phyloP scores from a whole-genome alignment of 92 coral and sea anemone genomes.

The Actinostola sp. region DNA sequence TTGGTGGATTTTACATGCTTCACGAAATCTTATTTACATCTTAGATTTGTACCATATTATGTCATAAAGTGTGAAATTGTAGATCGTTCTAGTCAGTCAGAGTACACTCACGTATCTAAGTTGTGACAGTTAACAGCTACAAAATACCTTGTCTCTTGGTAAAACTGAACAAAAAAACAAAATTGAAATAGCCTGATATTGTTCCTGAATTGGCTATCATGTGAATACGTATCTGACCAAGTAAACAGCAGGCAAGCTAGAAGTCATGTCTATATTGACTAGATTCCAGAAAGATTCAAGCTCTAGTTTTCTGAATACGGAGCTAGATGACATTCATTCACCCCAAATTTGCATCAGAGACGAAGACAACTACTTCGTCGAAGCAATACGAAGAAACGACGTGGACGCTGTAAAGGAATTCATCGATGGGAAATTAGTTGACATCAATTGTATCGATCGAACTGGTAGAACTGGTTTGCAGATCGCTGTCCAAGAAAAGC shows the following conservation, averaged over 20 bases:
- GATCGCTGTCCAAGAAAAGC: constrained; percentile 69
- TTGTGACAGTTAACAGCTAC: too few species aligned
- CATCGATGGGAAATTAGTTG: constrained; percentile 35
- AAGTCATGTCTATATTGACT: constrained; percentile 10
- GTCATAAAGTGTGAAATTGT: neutral
- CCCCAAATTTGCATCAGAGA: neutral
- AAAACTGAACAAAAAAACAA: too few species aligned
- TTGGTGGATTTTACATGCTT: neutral
- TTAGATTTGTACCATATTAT: neutral
- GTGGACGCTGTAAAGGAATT: constrained; percentile 46
- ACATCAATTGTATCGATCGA: constrained; percentile 61
- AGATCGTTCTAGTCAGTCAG: neutral
- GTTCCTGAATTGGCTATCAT: too few species aligned
- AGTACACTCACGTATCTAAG: too few species aligned
- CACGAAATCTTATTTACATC: neutral
- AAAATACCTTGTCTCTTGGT: too few species aligned
- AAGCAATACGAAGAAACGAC: constrained; percentile 67
- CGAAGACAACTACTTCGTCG: constrained; percentile 60
- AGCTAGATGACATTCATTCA: neutral
- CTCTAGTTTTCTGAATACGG: neutral
- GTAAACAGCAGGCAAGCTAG: neutral
- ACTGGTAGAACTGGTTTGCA: constrained; percentile 77
- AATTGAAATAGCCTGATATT: too few species aligned
- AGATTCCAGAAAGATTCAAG: neutral
- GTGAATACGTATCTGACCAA: too few species aligned